Conservation (phyloP, 2,888 invertebrate genomes). For the Caenorhabditis wallacei region DNA sequence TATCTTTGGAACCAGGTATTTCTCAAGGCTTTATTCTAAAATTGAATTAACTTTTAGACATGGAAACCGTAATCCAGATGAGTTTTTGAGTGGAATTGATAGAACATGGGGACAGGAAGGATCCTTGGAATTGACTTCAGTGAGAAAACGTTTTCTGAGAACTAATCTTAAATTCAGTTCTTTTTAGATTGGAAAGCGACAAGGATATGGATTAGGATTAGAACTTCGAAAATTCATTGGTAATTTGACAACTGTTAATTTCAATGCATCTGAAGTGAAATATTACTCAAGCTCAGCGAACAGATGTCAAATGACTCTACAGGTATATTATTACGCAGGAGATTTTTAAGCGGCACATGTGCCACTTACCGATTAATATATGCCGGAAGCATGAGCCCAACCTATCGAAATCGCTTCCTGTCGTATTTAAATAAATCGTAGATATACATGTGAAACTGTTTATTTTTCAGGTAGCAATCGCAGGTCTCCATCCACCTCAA, state of each 20-base stretch:
- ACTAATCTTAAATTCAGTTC: neutral
- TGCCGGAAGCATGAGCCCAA: no score
- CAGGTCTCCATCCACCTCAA: conserved; percentile 69
- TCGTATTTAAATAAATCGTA: no score
- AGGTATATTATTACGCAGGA: conserved; percentile 63
- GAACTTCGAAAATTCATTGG: conserved; percentile 72
- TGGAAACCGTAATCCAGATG: conserved; percentile 73
- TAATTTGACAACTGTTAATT: conserved; percentile 58
- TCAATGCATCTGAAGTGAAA: conserved; percentile 66
- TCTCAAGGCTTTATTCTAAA: neutral
- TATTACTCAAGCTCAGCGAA: conserved; percentile 74
- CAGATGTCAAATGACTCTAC: conserved; percentile 77
- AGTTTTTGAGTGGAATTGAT: conserved; percentile 59
- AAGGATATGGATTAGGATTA: conserved; percentile 71
- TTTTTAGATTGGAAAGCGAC: conserved; percentile 71
- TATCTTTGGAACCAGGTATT: conserved; percentile 59
- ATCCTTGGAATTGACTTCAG: conserved; percentile 66
- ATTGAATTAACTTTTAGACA: conserved; percentile 47
- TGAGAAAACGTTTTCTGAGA: conserved; percentile 27
- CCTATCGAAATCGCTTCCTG: no score
- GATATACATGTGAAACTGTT: no score
- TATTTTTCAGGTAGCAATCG: conserved; percentile 63
- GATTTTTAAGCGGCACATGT: no score
- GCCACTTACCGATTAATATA: no score
- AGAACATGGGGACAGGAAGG: conserved; percentile 71